Evolutionary conservation across 2,888 invertebrate species (phyloP).

Genomic region (Euplagia quadripunctaria): DNA sequence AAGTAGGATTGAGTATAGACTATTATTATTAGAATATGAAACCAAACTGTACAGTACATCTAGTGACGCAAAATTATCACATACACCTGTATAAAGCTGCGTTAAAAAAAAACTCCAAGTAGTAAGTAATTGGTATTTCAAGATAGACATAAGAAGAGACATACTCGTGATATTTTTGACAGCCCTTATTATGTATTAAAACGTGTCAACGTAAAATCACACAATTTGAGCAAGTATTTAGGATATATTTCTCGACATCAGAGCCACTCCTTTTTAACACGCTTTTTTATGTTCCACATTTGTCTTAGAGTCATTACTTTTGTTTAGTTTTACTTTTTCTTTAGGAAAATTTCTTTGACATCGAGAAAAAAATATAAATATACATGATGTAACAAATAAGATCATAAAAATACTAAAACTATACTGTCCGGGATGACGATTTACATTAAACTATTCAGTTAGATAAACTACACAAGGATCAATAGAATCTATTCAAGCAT

Average conservation of each 20-base stretch:
- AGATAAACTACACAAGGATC: conserved; percentile 25
- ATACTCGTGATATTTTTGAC: background rate
- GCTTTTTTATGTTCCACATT: background rate
- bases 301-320: background rate
- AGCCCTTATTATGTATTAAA: background rate
- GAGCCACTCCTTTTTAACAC: background rate
- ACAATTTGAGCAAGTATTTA: conserved; percentile 62
- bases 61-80: conserved; percentile 1
- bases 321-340: background rate
- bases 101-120: background rate
- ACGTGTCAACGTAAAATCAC: conserved; percentile 47
- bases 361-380: background rate
- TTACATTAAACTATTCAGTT: background rate
- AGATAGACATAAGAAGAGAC: background rate
- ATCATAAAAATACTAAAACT: conserved; percentile 8
- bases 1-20: background rate
- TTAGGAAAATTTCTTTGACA: background rate
- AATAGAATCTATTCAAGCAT: conserved; percentile 34
- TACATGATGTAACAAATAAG: conserved; percentile 2
- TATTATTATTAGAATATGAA: background rate
- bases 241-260: conserved; percentile 12
- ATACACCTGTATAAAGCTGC: background rate
- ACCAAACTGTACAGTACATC: conserved; percentile 1
- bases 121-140: conserved; percentile 2
- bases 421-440: background rate